Base-by-base conservation (phyloP, 2,113 vertebrate genomes). In the Psittacula cyanocephala region DNA sequence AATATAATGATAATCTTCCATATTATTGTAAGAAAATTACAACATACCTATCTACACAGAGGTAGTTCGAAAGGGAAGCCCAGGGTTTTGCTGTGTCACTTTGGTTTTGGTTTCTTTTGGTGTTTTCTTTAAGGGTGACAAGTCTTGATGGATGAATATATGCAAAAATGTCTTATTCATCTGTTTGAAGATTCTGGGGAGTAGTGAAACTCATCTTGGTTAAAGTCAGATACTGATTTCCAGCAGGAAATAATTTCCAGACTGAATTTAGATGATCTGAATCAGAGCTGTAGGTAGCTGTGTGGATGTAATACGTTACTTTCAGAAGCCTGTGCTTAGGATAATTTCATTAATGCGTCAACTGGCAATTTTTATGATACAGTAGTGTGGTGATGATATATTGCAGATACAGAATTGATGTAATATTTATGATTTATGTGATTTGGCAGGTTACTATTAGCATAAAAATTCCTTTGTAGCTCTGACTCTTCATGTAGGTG, bases 201-300 rank as follows among this genome's bases (percentile, higher is more conserved):
- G 31, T 65, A 77, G 77, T 86, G 52, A 76, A 77, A 31, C 52
- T 95, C 62, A 23, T 90, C 62, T 82, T 11, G 2, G 37, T 86
- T 71, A 74, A 88, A 94, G 95, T 71, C 75, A 69, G 50, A 12
- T 93, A 79, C 27, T 57, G 79, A 81, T 96, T 96, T 94, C 52
- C 67, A 81, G 70, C 28, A 72, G 69, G 63, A 82, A 82, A 64
- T 68, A 0, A 52, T 72, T 87, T 79, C 52, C 74, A 88, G 86
- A 3, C 47, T 75, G 71, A 74, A 67, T 96, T 72, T 31, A 79
- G 70, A 87, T 90, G 47, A 4, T 80, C 63, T 95, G 84, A 94
- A 57, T 91, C 63, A 68, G 90, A 96, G 62, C 71, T 80, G 59
- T 85, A 59, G 62, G 47, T 92, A 89, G 27, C 17, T 78, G 14